Evolutionary conservation across 2,113 vertebrate species (phyloP), one percentile per base, ranked within the genome.

Genomic region (Catharus bicknelli): DNA sequence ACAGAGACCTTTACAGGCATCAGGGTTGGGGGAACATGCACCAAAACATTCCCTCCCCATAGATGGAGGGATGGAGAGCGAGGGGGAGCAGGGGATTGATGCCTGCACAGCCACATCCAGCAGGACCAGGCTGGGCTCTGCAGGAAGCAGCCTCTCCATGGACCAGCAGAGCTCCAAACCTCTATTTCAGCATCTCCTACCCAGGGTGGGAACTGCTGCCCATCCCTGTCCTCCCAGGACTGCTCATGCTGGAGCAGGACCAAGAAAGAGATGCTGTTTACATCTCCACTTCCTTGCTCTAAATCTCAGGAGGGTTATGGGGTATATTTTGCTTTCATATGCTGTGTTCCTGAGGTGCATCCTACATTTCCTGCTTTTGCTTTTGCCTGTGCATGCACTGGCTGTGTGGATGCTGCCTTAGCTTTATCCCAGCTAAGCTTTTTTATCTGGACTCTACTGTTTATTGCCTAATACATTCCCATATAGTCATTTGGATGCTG

Each of bases 381-480:
- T 83, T 90, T 93, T 89, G 53, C 59, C 51, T 2, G 0, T 67
- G 78, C 32, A 27, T 45, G 67, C 45, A 57, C 25, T 45, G 75
- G 11, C 50, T 83, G 30, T 53, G 59, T 73, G 51, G 63, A 69
- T 87, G 51, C 30, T 55, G 66, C 55, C 63, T 93, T 83, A 94
- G 63, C 78, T 90, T 89, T 80, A 92, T 51, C 34, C 42, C 27
- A 83, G 75, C 16, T 92, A 76, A 82, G 54, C 50, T 82, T 79
- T 86, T 94, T 85, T 66, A 83, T 83, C 89, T 89, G 47, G 20
- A 29, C 40, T 85, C 17, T 59, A 16, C 26, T 85, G 63, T 70
- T 92, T 73, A 83, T 85, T 94, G 78, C 82, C 89, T 67, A 74
- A 79, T 80, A 62, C 47, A 67, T 76, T 75, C 63, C 78, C 63